Evolutionary conservation across 2,797 vertebrate genomes (phyloP), one percentile per base, ranked within the genome.

Genomic region (Champsocephalus gunnari): DNA sequence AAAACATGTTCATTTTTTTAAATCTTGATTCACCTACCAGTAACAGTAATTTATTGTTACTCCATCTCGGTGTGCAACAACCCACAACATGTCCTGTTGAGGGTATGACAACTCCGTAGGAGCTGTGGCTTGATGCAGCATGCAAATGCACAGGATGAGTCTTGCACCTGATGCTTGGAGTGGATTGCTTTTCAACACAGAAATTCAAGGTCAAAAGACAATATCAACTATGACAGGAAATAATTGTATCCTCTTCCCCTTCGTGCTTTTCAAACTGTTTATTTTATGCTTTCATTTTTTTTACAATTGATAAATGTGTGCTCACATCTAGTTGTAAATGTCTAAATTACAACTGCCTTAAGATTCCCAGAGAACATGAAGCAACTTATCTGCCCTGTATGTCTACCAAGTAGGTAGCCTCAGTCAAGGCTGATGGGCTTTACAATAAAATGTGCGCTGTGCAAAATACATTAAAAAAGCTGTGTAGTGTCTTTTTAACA

Each of bases 391-490:
- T 63, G 19, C 9, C 24, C 13, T 61, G 21, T n/a, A 38, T 9
- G 12, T 65, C 21, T 28, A 16, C 21, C 13, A 57, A 58, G 48
- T 9, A 17, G 13, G 44, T 56, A 12, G 24, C 32, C 10, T 61
- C 9, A 71, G 50, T 55, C 19, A 57, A 60, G 6, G 17, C 44
- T 21, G 41, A 41, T 67, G 13, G 49, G 44, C 53, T 49, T 13
- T 38, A 79, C 14, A 62, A 66, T 47, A 24, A 13, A 44, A 58
- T 51, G 14, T 57, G 32, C 45, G 47, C 3, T 28, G 0, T n/a
- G 21, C 17, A 61, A 53, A 58, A 71, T 38, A 65, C 56, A 69
- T 57, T 9, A 38, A 11, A 73, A 79, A 71, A 32, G 3, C 0
- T 28, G 4, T 28, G 28, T 5, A 28, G 28, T 28, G 0, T n/a